Evolutionary conservation across 2,113 vertebrate species (phyloP).

Genomic region (Channa argus): DNA sequence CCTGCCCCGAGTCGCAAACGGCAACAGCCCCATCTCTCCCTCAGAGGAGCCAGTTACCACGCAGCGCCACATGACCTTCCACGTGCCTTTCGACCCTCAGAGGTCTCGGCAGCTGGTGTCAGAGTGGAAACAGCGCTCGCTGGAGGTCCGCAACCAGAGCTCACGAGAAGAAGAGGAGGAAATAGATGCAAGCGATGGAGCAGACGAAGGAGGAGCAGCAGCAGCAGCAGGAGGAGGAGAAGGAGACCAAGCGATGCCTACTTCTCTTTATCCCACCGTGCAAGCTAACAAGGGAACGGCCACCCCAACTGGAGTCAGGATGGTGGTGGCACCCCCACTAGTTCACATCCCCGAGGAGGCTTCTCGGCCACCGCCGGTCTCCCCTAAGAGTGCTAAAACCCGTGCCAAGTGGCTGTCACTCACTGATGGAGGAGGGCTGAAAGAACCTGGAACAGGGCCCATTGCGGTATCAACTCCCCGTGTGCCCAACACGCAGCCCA

Average conservation of each 20-base stretch:
- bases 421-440: constrained; percentile 86
- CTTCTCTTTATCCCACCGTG: constrained; percentile 88
- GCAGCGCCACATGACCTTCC: constrained; percentile 92
- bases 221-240: constrained; percentile 67
- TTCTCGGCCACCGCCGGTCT: constrained; percentile 76
- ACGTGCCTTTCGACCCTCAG: constrained; percentile 91
- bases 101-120: constrained; percentile 93
- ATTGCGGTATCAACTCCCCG: constrained; percentile 77
- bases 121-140: constrained; percentile 94
- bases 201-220: constrained; percentile 69
- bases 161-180: constrained; percentile 80
- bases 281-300: constrained; percentile 83
- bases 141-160: constrained; percentile 90
- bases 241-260: constrained; percentile 80
- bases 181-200: constrained; percentile 68
- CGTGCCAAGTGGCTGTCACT: constrained; percentile 95
- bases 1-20: constrained; percentile 88
- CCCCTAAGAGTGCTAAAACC: constrained; percentile 88
- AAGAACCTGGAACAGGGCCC: constrained; percentile 70
- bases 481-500: constrained; percentile 71
- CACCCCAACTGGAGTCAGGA: constrained; percentile 79
- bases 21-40: constrained; percentile 80
- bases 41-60: constrained; percentile 85
- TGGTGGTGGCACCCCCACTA: constrained; percentile 86
- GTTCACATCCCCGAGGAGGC: constrained; percentile 92